Evolutionary conservation across 2,113 vertebrate species (phyloP).

Genomic region (Rhynchopsitta pachyrhyncha): DNA sequence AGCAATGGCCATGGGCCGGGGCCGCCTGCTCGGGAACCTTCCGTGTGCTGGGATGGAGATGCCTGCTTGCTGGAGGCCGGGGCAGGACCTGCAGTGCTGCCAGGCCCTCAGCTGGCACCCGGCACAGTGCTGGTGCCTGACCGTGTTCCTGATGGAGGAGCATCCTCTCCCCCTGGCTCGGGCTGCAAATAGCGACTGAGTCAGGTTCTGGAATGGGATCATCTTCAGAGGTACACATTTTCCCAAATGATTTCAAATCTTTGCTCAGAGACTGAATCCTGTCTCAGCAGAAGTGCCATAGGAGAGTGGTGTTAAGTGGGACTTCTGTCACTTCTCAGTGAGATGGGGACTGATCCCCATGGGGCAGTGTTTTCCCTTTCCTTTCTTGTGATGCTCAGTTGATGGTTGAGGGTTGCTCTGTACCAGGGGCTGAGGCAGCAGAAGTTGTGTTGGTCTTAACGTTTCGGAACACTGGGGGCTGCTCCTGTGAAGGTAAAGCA

Average conservation of each 20-base stretch:
- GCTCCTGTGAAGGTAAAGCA: neutral
- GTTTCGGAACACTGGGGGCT: fast-evolving
- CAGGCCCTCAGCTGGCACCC: slow-evolving; percentile 16
- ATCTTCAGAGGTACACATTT: neutral
- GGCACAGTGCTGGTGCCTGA: neutral
- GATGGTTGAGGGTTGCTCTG: fast-evolving
- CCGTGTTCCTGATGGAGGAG: neutral
- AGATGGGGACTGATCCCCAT: fast-evolving
- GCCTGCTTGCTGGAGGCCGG: neutral
- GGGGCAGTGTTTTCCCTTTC: no score
- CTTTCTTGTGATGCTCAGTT: fast-evolving
- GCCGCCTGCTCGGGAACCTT: neutral
- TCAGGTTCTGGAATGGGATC: neutral
- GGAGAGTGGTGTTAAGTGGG: fast-evolving
- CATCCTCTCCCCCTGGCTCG: neutral
- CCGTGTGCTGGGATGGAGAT: neutral
- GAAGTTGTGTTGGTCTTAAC: fast-evolving
- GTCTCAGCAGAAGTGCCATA: neutral
- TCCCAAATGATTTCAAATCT: neutral
- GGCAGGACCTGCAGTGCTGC: neutral
- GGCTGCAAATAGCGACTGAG: slow-evolving; percentile 4
- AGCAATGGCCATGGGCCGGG: neutral
- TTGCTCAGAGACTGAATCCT: fast-evolving
- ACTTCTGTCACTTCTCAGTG: neutral
- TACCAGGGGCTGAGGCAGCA: neutral